Conservation (phyloP, 2,113 vertebrate genomes). For the Saccopteryx bilineata region DNA sequence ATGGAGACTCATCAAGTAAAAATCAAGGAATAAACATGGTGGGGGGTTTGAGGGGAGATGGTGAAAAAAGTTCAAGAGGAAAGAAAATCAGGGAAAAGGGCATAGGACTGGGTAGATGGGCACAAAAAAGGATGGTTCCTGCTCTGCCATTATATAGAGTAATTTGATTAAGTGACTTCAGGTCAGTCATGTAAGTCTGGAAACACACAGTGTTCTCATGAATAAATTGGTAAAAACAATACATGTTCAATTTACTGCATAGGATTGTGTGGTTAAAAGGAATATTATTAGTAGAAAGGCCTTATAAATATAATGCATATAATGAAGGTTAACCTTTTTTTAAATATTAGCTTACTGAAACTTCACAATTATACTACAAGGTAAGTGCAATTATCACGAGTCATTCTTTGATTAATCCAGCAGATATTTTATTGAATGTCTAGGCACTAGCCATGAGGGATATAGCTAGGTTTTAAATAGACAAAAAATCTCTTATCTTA, state of each 20-base stretch:
- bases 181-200: not conserved
- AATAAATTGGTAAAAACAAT: not conserved
- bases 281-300: not conserved
- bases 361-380: not conserved
- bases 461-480: not conserved
- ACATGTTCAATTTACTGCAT: not conserved
- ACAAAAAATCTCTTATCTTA: not conserved
- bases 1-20: too few relatives aligned
- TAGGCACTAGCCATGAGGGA: not conserved
- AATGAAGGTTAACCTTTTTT: not conserved
- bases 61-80: not conserved
- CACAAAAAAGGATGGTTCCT: not conserved
- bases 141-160: not conserved
- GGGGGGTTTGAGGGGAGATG: not conserved
- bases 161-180: not conserved
- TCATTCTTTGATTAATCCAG: not conserved
- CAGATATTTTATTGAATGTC: not conserved
- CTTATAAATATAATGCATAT: not conserved
- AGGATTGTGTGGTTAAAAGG: not conserved
- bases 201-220: not conserved
- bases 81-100: not conserved
- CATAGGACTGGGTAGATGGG: rapidly evolving
- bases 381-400: not conserved
- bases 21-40: too few relatives aligned
- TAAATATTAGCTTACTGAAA: not conserved